Conservation (phyloP, 2,888 invertebrate genomes). For the Lamellibrachia satsuma region DNA sequence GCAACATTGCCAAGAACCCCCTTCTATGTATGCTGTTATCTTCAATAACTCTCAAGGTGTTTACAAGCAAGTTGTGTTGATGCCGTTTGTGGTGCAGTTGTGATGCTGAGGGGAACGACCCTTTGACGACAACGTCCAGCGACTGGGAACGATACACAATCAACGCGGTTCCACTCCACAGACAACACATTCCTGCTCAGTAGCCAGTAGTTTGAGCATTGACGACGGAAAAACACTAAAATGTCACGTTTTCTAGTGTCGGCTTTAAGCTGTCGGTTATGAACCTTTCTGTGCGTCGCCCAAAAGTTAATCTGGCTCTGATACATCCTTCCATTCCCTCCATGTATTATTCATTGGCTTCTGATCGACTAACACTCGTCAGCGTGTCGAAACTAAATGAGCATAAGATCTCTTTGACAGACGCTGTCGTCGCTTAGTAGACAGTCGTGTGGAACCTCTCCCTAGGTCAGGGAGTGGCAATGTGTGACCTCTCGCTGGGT, state of each 20-base stretch:
- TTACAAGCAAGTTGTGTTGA: background rate
- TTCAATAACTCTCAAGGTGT: background rate
- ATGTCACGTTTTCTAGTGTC: background rate
- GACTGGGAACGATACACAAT: background rate
- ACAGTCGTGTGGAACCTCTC: background rate
- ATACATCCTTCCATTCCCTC: constrained; percentile 9
- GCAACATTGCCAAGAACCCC: background rate
- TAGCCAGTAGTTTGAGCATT: background rate
- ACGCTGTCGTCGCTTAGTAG: background rate
- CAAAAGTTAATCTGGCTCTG: background rate
- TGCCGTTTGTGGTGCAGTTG: background rate
- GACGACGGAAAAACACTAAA: background rate
- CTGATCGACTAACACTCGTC: background rate
- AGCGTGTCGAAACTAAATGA: constrained; percentile 17
- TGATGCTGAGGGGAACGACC: background rate
- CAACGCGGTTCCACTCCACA: background rate
- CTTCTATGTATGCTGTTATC: background rate
- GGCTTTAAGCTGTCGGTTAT: background rate
- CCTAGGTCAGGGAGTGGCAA: background rate
- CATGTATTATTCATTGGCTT: constrained; percentile 17
- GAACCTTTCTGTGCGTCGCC: background rate
- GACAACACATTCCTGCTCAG: background rate
- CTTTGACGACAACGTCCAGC: background rate
- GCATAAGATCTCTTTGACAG: constrained; percentile 5
- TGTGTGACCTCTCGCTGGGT: background rate